Base-by-base conservation (phyloP, 2,888 invertebrate species). In the Venusia cambrica region DNA sequence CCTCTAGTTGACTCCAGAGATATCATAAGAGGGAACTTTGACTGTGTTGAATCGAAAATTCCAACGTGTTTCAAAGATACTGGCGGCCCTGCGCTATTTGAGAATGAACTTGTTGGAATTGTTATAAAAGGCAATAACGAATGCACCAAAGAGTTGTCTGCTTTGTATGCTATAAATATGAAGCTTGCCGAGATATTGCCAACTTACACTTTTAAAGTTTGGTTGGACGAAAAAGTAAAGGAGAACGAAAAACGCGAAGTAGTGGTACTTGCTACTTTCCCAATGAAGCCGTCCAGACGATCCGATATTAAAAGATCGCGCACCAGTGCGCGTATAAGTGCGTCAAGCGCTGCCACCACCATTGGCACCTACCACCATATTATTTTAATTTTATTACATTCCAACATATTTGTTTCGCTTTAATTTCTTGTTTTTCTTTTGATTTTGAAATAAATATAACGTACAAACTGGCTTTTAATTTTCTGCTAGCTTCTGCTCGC, bases 31-130 rank as follows among this genome's bases (percentile, higher is more conserved):
- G 71, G 61, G 5, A 80, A 62, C 47, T 64, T 84, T 48, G 85
- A 84, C 42, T 87, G 85, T 37, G 58, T 84, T 10, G 80, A 84
- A 30, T 78, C 81, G 0, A 84, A 79, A 54, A 57, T 75, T n/a
- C 35, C 47, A 1, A 76, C 76, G 1, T 87, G 85, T 55, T 87
- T 77, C 44, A 79, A 60, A 60, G 85, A 87, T 33, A 57, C 59
- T 5, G 85, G 85, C 21, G 83, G 84, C 1, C 83, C 85, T 4
- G 68, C 62, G 4, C 55, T 85, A 40, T 66, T 64, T 39, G 63
- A 72, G 31, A 68, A 78, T 46, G 72, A 80, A 59, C 60, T 87
- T 2, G 47, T 80, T 27, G 84, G 85, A n/a, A 54, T 87, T 11
- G 53, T 85, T 2, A 48, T 52, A 3, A 60, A 50, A 38, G 85